Base-by-base conservation (phyloP, 2,888 invertebrate species). In the Buathra laborator region DNA sequence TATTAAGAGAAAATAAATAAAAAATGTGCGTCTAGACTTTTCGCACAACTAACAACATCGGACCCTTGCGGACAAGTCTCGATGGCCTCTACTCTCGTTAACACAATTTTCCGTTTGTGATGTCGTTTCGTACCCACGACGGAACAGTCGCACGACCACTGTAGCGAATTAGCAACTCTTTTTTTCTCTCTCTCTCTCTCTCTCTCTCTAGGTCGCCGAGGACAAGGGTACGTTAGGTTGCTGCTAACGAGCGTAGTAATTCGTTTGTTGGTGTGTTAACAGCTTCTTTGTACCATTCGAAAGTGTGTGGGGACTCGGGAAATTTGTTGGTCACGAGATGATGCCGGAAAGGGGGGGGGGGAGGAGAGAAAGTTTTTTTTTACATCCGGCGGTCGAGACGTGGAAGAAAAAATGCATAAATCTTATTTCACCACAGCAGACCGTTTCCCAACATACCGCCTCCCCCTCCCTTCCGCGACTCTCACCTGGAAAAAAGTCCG, bases 171-270 rank as follows among this genome's bases (percentile, higher is more conserved):
- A 83, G 77, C 84, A 80, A 68, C 84, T 86, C 76, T 72, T 64
- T 70, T 71, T 46, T 46, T 70, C 44, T 2, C 24, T 51, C 16
- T 43, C 19, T 51, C 59, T 32, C 37, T 59, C 29, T 43, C 46
- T 51, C 24, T 44, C 16, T 24, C 19, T 43, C 59, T 32, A n/a
- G 29, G 44, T 43, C 46, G 68, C 51, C 80, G 48, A 84, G 32
- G 76, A 77, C 80, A 86, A 84, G 87, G 85, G 84, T 86, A 84
- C 84, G 76, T 84, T 87, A 83, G 86, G 84, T 79, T 76, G 68
- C 68, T 51, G 81, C 86, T 87, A 87, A 87, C 85, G 84, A 87
- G 86, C 85, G 72, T 86, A 85, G 83, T 84, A 87, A 87, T 87
- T 87, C 86, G 79, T 84, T 83, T 81, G 78, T 70, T 85, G 56